phyloP scores from a whole-genome alignment of 2,888 invertebrate genomes.

The Digitonthophagus gazella region DNA sequence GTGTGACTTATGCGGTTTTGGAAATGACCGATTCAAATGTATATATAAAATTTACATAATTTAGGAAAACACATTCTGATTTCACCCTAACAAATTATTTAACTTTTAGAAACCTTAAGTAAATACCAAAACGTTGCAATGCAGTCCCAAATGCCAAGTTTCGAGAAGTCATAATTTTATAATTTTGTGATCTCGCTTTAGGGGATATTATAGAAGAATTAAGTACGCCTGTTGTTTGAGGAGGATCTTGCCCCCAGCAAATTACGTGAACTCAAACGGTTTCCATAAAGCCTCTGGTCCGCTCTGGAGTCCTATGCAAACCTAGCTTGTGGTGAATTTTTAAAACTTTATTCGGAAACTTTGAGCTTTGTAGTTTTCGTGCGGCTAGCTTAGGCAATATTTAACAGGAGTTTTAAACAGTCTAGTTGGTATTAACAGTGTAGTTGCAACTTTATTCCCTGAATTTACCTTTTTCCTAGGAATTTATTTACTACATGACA shows the following conservation, averaged over 20 bases:
- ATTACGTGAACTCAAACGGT: not conserved
- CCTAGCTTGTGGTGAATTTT: not conserved
- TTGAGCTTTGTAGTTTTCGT: not conserved
- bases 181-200: not conserved
- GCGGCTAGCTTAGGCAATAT: not conserved
- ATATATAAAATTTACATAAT: too few species aligned
- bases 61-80: too few species aligned
- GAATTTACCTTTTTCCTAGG: too few species aligned
- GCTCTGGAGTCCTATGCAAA: not conserved
- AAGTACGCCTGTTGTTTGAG: not conserved
- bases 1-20: too few species aligned
- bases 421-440: too few species aligned
- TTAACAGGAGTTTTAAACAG: not conserved
- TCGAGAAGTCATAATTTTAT: not conserved
- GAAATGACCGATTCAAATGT: too few species aligned
- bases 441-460: too few species aligned
- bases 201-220: not conserved
- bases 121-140: too few species aligned
- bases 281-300: not conserved
- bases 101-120: too few species aligned
- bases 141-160: not conserved
- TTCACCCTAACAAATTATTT: too few species aligned
- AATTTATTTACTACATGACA: too few species aligned
- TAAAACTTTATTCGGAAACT: not conserved
- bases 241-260: not conserved